Base-by-base conservation (phyloP, 2,888 invertebrate genomes). In the Drosophila leonis region DNA sequence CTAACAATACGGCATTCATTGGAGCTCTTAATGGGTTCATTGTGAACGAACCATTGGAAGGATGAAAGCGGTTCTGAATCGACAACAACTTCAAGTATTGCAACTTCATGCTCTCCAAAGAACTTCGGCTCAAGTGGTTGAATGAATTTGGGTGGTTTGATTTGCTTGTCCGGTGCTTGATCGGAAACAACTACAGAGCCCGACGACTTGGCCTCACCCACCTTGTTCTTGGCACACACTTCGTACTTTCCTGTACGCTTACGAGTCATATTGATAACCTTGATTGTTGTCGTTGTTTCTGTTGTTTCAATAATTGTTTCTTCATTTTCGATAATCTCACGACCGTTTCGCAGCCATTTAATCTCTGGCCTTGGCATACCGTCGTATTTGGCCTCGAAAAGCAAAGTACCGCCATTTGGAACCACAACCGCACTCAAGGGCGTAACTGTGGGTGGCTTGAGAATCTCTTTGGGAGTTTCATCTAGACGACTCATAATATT, bases 161-260 rank as follows among this genome's bases (percentile, higher is more conserved):
- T 95, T 81, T 95, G 94, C 70, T 94, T 94, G 75, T 95, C 94
- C 70, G 94, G 93, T 24, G 94, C 93, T 91, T 95, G 95, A 67
- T 93, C 93, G 41, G 94, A 94, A 18, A 98, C 94, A 70, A 96
- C 95, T n/a, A 98, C 95, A 0, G 97, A 96, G 67, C 97, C 96
- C 4, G 96, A 96, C 39, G 97, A 95, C 88, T 96, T 95, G 2
- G 96, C 96, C 90, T 97, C 96, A 13, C 97, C 96, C 51, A 95
- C 95, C 68, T 95, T 94, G 93, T 97, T 97, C 85, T 95, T 94
- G n/a, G 97, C 96, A 31, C 96, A 94, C 15, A 98, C 95, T 94
- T 98, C 98, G 92, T 98, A 98, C 93, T 97, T 97, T 33, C 98
- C 98, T 69, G 95, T 95, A 90, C 97, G 96, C 89, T 96, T 96